Evolutionary conservation across 2,888 invertebrate species (phyloP), one percentile per base, ranked within the genome.

Genomic region (Tubulanus polymorphus): DNA sequence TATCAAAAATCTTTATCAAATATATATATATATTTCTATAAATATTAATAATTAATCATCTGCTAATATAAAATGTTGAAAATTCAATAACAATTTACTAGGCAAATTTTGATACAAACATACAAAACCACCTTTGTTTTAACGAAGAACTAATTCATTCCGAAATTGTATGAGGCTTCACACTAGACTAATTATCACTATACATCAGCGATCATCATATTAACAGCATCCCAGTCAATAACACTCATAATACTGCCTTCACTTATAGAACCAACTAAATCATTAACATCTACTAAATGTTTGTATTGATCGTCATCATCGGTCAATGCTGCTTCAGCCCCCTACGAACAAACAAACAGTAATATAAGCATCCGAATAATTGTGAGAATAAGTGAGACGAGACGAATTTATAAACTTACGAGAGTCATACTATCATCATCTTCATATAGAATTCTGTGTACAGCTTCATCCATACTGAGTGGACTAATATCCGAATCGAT

Each of bases 171-270:
- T n/a, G n/a, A n/a, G n/a, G n/a, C n/a, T n/a, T n/a, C n/a, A n/a
- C n/a, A n/a, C n/a, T n/a, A n/a, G n/a, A n/a, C n/a, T n/a, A n/a
- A n/a, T 61, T n/a, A 41, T 37, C 55, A 62, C 20, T 60, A 35
- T n/a, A 65, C 68, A 54, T 73, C 71, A 12, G 66, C 69, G 47
- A 74, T 72, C 2, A 74, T 60, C 51, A 71, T 63, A 37, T 76
- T 72, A 3, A 76, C 69, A 32, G 70, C 69, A 57, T 74, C 74
- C 76, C 76, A 76, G 64, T 76, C 76, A 51, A 76, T 74, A 46
- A 66, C 69, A 57, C 72, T 73, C 60, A 70, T 66, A 23, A 75
- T 66, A 60, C 72, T 73, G 51, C 70, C 73, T 51, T 69, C 66
- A 37, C 66, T 65, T 28, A 73, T 65, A 3, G 73, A 73, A 35